Evolutionary conservation across 1,140 invertebrate genomes (phyloP), one percentile per base, ranked within the genome.

Genomic region (Octopus sinensis): DNA sequence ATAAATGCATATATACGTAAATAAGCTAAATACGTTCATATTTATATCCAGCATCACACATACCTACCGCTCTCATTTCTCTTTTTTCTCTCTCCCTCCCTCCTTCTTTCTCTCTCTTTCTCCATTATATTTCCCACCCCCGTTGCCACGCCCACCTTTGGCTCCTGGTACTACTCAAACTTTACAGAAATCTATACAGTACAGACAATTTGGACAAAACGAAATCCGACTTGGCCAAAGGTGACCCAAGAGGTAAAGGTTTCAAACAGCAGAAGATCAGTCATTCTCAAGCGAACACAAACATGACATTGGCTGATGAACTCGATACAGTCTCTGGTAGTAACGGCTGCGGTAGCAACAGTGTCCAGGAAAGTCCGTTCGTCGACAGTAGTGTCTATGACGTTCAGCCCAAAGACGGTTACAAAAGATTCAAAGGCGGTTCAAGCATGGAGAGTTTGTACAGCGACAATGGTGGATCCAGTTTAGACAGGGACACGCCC

Each of bases 401-500:
- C 17, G 68, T 73, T 13, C 68, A 73, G 30, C 68, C 68, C 17
- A 73, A 23, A n/a, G 68, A 73, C 68, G 68, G 68, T 23, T 73
- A 73, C 68, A 73, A 73, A 73, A 73, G 68, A 23, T 73, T 73
- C 68, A 73, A 73, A 73, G 68, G 68, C 17, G 68, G 68, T 73
- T 73, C 68, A 23, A 73, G 68, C 68, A 73, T 73, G 68, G 68
- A 73, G 30, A 73, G 68, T 23, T 23, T 73, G 17, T 73, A 73
- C 68, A 73, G 68, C 68, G 30, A 73, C 68, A 73, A 73, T 23
- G 68, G 30, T 13, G 68, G 68, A 73, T 73, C 68, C 5, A 73
- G 68, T 73, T 23, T 73, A 73, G 68, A 73, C 17, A 9, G 68
- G 68, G 68, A 73, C 13, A 73, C 68, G 30, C 68, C 68, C 13